These are phyloP conservation scores for Pharmacophagus antenor DNA, from an alignment of 2,888 invertebrate genomes.

Conservation along the genomic window DNA sequence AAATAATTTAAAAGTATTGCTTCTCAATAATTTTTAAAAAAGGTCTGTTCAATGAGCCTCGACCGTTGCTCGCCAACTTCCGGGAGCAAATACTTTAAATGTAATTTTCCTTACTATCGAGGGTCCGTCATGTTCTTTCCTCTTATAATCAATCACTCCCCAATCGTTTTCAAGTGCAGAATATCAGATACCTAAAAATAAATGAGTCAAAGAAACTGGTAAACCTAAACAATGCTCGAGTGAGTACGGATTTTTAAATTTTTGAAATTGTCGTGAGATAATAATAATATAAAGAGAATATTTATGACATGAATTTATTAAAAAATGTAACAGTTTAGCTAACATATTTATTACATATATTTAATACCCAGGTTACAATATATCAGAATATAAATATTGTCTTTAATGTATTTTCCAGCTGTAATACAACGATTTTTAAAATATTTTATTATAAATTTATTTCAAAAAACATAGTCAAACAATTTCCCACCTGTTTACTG, in stretches of 20 bases:
- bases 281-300: not conserved
- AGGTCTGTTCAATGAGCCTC: not conserved
- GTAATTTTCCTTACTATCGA: constrained; percentile 8
- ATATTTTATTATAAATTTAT: too few species aligned
- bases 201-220: not conserved
- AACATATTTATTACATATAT: too few species aligned
- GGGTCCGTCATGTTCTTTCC: constrained; percentile 18
- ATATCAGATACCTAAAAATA: constrained; percentile 9
- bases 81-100: not conserved
- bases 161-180: constrained; percentile 22
- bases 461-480: too few species aligned
- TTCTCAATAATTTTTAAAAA: too few species aligned
- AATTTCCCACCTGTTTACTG: too few species aligned
- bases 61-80: not conserved
- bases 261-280: not conserved
- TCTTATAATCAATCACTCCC: constrained; percentile 20
- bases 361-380: too few species aligned
- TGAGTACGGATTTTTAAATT: not conserved
- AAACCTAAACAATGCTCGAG: not conserved
- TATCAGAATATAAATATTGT: too few species aligned
- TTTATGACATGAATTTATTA: too few species aligned
- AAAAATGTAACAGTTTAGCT: too few species aligned
- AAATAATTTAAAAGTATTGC: too few species aligned
- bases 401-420: too few species aligned
- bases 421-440: too few species aligned